Conservation (phyloP, 2,797 vertebrate genomes). For the Agapornis canus region DNA sequence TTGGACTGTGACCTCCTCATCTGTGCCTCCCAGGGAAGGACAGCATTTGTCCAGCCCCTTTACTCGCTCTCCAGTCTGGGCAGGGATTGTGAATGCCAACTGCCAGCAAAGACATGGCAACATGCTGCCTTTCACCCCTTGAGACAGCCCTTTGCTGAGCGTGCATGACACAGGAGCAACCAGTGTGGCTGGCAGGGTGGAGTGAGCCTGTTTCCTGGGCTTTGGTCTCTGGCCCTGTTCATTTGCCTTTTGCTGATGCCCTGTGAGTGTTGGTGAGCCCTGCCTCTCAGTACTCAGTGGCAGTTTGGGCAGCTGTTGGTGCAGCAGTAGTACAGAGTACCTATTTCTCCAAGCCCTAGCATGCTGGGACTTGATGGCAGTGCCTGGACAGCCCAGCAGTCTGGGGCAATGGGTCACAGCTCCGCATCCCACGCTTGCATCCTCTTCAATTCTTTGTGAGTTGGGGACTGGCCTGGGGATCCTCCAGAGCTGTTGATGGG, state of each 20-base stretch:
- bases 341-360: background rate
- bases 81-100: background rate
- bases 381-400: background rate
- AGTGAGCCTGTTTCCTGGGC: background rate
- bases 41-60: background rate
- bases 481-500: background rate
- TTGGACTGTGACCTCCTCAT: background rate
- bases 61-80: background rate
- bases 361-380: accelerated
- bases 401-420: background rate
- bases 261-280: background rate
- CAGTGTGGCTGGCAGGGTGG: background rate
- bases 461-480: background rate
- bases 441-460: background rate
- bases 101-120: background rate
- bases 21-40: background rate
- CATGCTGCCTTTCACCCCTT: accelerated
- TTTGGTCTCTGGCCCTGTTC: background rate
- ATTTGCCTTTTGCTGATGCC: background rate
- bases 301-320: background rate
- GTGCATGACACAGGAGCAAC: background rate
- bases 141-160: background rate
- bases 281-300: accelerated
- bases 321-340: background rate
- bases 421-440: accelerated